These are phyloP conservation scores for Sylvicola cinctus DNA, from an alignment of 2,888 invertebrate species.

Conservation along the genomic window DNA sequence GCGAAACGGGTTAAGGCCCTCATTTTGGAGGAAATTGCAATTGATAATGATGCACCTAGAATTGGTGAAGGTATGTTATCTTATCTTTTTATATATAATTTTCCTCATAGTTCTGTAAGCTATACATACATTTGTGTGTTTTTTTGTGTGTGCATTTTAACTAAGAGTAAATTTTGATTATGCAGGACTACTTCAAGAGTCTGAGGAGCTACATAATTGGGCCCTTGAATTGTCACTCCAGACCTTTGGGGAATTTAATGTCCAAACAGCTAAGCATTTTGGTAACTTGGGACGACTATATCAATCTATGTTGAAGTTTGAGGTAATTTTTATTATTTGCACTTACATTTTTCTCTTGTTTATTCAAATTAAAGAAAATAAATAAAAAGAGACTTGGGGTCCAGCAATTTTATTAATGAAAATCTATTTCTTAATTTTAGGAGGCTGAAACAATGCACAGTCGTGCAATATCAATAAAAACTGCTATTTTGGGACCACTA, in stretches of 20 bases:
- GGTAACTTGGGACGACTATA: conserved; percentile 86
- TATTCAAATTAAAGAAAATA: background rate
- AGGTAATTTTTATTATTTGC: conserved; percentile 26
- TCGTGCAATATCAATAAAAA: conserved; percentile 82
- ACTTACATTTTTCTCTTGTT: conserved; percentile 3
- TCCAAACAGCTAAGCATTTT: conserved; percentile 90
- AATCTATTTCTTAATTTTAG: conserved; percentile 17
- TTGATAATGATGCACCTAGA: conserved; percentile 40
- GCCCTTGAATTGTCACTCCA: conserved; percentile 59
- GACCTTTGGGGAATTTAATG: conserved; percentile 81
- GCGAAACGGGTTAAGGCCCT: conserved; percentile 82
- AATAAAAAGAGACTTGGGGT: background rate
- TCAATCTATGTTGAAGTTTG: conserved; percentile 78
- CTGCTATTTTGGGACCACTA: conserved; percentile 59
- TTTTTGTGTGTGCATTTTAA: no score
- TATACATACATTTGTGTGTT: no score
- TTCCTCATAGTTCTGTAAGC: conserved; percentile 1
- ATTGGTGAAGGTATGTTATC: conserved; percentile 15
- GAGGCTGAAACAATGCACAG: conserved; percentile 84
- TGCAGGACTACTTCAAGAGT: conserved; percentile 44
- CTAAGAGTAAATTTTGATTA: conserved; percentile 24
- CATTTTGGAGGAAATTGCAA: conserved; percentile 81
- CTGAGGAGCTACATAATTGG: conserved; percentile 65
- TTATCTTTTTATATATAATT: conserved; percentile 1
- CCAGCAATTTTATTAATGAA: no score